Evolutionary conservation across 2,797 vertebrate species (phyloP).

Genomic region (Falco cherrug): DNA sequence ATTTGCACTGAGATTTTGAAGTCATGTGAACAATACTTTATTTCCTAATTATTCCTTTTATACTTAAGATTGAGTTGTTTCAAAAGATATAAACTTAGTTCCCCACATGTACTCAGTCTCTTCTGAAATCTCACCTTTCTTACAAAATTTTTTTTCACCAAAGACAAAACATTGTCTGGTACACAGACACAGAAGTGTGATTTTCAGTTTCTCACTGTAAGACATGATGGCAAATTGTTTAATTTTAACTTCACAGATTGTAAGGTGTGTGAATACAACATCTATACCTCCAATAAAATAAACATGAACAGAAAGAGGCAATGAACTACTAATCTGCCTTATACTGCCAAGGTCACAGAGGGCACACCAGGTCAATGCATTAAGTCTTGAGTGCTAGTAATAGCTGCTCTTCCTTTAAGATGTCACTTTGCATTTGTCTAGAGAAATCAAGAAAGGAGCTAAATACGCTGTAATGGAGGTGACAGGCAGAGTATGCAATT

Average conservation of each 20-base stretch:
- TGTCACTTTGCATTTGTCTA: conserved; percentile 67
- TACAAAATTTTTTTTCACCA: conserved; percentile 28
- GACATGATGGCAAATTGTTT: conserved; percentile 66
- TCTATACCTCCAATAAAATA: conserved; percentile 57
- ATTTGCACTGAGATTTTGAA: conserved; percentile 31
- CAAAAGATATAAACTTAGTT: conserved; percentile 19
- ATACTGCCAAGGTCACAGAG: conserved; percentile 59
- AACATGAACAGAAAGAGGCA: conserved; percentile 60
- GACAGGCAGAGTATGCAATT: neutral
- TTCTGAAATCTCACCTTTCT: conserved; percentile 42
- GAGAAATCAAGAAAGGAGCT: conserved; percentile 22
- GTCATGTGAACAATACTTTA: conserved; percentile 21
- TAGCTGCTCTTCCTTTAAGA: conserved; percentile 43
- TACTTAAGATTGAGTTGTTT: conserved; percentile 27
- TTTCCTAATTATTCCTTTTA: conserved; percentile 58
- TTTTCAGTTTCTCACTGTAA: conserved; percentile 69
- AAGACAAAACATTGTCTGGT: conserved; percentile 70
- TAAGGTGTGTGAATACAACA: conserved; percentile 67
- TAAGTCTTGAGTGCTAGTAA: conserved; percentile 51
- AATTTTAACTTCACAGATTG: conserved; percentile 71
- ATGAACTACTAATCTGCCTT: conserved; percentile 49
- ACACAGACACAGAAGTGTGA: conserved; percentile 48
- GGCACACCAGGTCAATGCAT: conserved; percentile 37
- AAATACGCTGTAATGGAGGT: neutral
- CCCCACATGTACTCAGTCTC: conserved; percentile 14